Base-by-base conservation (phyloP, 2,888 invertebrate genomes). In the Leptogaster cylindrica region DNA sequence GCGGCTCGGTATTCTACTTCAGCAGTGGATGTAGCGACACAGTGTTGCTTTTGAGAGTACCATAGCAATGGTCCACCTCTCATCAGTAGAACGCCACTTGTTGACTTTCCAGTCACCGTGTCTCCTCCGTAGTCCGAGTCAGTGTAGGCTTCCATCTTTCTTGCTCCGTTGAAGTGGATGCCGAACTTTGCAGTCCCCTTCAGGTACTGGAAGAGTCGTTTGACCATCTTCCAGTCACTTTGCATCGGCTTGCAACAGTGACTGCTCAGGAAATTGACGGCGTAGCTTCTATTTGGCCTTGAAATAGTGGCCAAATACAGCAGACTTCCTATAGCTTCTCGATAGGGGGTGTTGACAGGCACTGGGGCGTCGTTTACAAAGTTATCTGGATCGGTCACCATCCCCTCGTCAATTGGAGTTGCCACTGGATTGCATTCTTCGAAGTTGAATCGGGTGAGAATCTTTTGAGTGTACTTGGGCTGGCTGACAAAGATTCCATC, bases 391-490 rank as follows among this genome's bases (percentile, higher is more conserved):
- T 39, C 39, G 3, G 14, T 39, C 14, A 39, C 39, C 39, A 39
- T 39, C 39, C 39, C 39, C 14, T 39, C 16, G 39, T 12, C 39
- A 2, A 48, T 48, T 1, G 48, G 48, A 1, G 48, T 20, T 20
- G 48, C 20, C 20, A 20, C 20, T 18, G 48, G 2, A 4, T 16
- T 48, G 16, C 44, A 44, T n/a, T 44, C 16, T n/a, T 44, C 44
- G 3, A 44, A 44, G 16, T 44, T 44, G 16, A 44, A 44, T 4
- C 44, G 44, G 3, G n/a, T n/a, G 16, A 44, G 16, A 7, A 48
- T 48, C 48, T 48, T 48, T 2, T 48, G 48, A 0, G 48, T 48
- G 23, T 48, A 48, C 48, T 48, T 48, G 48, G 48, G 48, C 20
- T 48, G 48, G n/a, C 48, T 48, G 18, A 48, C 16, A 16, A 48